Evolutionary conservation across 2,113 vertebrate species (phyloP).

Genomic region (Silurus glanis): DNA sequence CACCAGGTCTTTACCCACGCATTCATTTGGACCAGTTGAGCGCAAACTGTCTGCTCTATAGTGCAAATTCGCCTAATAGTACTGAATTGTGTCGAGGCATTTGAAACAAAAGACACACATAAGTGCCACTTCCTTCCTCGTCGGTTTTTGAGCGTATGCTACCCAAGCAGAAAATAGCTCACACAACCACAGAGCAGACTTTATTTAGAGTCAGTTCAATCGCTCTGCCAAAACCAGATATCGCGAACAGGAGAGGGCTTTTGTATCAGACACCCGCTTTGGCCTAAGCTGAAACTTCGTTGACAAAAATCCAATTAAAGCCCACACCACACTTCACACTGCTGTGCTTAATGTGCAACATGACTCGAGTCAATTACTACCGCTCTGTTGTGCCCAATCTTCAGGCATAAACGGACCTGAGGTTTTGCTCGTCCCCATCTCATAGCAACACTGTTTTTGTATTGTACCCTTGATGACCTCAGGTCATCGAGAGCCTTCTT

Average conservation of each 20-base stretch:
- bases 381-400: background rate
- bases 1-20: background rate
- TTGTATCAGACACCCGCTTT: background rate
- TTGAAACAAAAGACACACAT: background rate
- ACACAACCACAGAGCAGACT: slow-evolving; percentile 13
- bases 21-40: background rate
- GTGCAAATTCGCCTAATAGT: background rate
- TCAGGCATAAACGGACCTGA: background rate
- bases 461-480: slow-evolving; percentile 12
- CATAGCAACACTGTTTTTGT: slow-evolving; percentile 6
- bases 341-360: slow-evolving; percentile 1
- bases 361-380: background rate
- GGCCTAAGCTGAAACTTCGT: background rate
- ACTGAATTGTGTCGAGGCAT: too few relatives aligned
- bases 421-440: background rate
- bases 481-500: slow-evolving; percentile 32
- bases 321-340: background rate
- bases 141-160: background rate
- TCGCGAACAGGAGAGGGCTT: background rate
- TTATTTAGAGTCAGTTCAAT: slow-evolving; percentile 17
- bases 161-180: slow-evolving; percentile 18
- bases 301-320: slow-evolving; percentile 11
- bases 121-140: slow-evolving; percentile 11
- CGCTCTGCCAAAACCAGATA: background rate
- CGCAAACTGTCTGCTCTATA: background rate